A percentile compares a stretch with the other conserved stretches of the same genome.
Evolutionary conservation across 2,797 vertebrate species (phyloP).

Genomic region (Micrastur ruficollis): DNA sequence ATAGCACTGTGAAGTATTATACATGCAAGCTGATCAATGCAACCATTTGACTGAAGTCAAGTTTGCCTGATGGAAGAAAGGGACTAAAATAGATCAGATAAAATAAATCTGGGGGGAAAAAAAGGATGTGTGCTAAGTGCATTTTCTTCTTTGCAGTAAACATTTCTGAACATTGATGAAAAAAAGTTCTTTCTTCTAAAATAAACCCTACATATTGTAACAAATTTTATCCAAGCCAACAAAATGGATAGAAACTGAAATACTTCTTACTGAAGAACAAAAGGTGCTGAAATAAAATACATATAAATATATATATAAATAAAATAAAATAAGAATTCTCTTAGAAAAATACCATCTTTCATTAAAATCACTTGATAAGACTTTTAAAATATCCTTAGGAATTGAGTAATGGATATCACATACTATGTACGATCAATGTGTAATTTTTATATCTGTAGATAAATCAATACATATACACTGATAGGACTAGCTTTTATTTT

Average conservation of each 20-base stretch:
- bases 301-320: neutral
- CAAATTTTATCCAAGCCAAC: neutral
- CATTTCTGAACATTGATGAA: neutral
- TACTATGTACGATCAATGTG: neutral
- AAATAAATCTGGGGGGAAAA: neutral
- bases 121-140: neutral
- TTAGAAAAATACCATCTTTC: neutral
- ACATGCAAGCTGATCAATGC: neutral
- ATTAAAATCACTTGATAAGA: neutral
- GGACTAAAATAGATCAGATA: neutral
- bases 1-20: neutral
- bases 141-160: neutral
- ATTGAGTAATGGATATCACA: neutral
- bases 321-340: neutral
- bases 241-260: neutral
- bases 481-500: neutral
- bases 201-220: neutral
- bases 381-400: neutral
- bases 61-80: neutral
- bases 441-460: neutral
- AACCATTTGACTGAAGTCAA: neutral
- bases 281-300: neutral
- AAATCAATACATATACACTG: neutral
- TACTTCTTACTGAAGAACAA: neutral
- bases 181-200: neutral